A percentile compares a stretch with the other conserved stretches of the same genome.
These are phyloP conservation scores for Mastigias papua DNA, from an alignment of 30 jellyfish, hydroid and myxozoan species.

Conservation along the genomic window DNA sequence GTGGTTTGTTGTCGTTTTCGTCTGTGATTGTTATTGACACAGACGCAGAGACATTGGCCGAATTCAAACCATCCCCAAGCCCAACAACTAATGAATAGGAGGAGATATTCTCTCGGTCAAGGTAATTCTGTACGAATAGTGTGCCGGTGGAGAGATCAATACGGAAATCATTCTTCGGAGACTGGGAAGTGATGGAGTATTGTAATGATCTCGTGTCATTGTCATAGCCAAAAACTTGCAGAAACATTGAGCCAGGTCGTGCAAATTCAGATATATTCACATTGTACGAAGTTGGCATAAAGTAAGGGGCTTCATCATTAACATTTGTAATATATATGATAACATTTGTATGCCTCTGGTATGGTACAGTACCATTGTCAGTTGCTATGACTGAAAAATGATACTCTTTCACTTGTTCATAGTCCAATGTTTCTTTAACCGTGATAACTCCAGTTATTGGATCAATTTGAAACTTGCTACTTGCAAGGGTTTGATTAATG, in stretches of 20 bases:
- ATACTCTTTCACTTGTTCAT: constrained; percentile 61
- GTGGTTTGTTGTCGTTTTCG: constrained; percentile 91
- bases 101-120: constrained; percentile 78
- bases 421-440: constrained; percentile 57
- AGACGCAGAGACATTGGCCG: constrained; percentile 67
- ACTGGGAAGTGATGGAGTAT: constrained; percentile 35
- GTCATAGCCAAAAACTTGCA: constrained; percentile 54
- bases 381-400: constrained; percentile 88
- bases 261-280: constrained; percentile 64
- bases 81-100: constrained; percentile 48
- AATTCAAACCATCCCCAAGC: constrained; percentile 75
- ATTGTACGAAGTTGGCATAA: constrained; percentile 53
- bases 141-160: constrained; percentile 58
- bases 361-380: constrained; percentile 80
- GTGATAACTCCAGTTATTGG: constrained; percentile 72
- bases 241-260: constrained; percentile 64
- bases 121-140: constrained; percentile 23
- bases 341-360: constrained; percentile 72
- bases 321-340: constrained; percentile 58
- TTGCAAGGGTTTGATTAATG: constrained; percentile 76
- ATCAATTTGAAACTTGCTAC: constrained; percentile 61
- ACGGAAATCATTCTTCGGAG: constrained; percentile 53
- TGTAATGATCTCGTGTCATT: constrained; percentile 54
- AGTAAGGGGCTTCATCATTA: constrained; percentile 80
- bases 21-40: constrained; percentile 67